A percentile compares a stretch with the other conserved stretches of the same genome.
phyloP scores from a whole-genome alignment of 2,888 invertebrate genomes.

The Agrochola macilenta region DNA sequence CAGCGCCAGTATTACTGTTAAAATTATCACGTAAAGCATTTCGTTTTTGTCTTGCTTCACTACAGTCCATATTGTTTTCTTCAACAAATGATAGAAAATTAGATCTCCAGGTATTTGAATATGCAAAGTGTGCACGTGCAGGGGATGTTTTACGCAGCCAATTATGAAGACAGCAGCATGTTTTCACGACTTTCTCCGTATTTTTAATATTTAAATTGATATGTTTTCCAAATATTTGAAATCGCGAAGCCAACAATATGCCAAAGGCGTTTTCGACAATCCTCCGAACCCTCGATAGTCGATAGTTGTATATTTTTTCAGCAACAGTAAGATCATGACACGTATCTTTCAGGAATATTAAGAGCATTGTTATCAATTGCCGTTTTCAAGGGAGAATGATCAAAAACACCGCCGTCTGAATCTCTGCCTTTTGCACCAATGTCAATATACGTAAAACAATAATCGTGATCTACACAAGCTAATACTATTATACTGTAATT shows the following conservation, averaged over 20 bases:
- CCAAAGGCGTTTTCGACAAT: conserved; percentile 55
- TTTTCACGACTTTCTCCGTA: conserved; percentile 45
- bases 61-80: conserved; percentile 40
- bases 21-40: conserved; percentile 42
- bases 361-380: conserved; percentile 42
- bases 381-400: conserved; percentile 37
- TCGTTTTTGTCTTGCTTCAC: conserved; percentile 41
- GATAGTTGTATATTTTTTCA: conserved; percentile 51
- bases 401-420: conserved; percentile 46
- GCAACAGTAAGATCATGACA: conserved; percentile 27
- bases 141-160: conserved; percentile 41
- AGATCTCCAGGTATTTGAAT: conserved; percentile 41
- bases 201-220: conserved; percentile 45
- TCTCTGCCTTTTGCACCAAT: conserved; percentile 44
- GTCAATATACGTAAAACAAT: conserved; percentile 43
- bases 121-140: conserved; percentile 32
- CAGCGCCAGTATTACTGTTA: conserved; percentile 41
- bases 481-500: conserved; percentile 43
- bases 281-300: conserved; percentile 50
- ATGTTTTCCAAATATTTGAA: conserved; percentile 48
- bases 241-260: conserved; percentile 24
- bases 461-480: conserved; percentile 51
- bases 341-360: conserved; percentile 30
- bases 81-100: conserved; percentile 42
- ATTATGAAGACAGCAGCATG: conserved; percentile 49